Base-by-base conservation (phyloP, 1,140 invertebrate species). In the Leptinotarsa undecemlineata region DNA sequence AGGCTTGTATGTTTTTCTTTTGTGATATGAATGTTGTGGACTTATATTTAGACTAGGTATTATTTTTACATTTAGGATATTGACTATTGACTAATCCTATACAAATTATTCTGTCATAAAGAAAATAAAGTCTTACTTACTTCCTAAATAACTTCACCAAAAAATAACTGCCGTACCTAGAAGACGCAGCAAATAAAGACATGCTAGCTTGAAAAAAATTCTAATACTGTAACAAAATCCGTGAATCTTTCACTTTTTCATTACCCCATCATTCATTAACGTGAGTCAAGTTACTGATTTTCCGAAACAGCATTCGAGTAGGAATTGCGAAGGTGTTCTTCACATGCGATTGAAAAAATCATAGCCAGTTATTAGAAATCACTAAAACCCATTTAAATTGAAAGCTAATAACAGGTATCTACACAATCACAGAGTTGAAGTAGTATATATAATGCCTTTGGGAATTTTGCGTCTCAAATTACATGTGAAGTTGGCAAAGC, bases 341-440 rank as follows among this genome's bases (percentile, higher is more conserved):
- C 51, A 57, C 15, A 57, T 57, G 6, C 51, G n/a, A 57, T 66
- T 20, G 21, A 66, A 21, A 23, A 23, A 21, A 23, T 66, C 19
- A 15, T 23, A 66, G 63, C 26, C 63, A 33, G 20, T 66, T 66
- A 66, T 66, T 66, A 66, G 63, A 66, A 66, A 66, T 66, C 63
- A 66, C 63, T 66, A 66, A 66, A 66, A 66, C 63, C 48, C 48
- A 51, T 69, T 69, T 69, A 69, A 69, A 69, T 69, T 69, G 68
- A 69, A 69, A 48, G 42, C 33, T 69, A 69, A 69, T 69, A 69
- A 57, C 68, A 69, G 68, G 68, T 69, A 69, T 48, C 17, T 17
- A 57, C 3, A 57, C 51, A 57, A 57, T 57, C 51, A 17, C 51
- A 57, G 15, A 67, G 23, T 0, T 67, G 42, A 42, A 67, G 42